Evolutionary conservation across 2,113 vertebrate genomes (phyloP), one percentile per base, ranked within the genome.

Genomic region (Gulo gulo): DNA sequence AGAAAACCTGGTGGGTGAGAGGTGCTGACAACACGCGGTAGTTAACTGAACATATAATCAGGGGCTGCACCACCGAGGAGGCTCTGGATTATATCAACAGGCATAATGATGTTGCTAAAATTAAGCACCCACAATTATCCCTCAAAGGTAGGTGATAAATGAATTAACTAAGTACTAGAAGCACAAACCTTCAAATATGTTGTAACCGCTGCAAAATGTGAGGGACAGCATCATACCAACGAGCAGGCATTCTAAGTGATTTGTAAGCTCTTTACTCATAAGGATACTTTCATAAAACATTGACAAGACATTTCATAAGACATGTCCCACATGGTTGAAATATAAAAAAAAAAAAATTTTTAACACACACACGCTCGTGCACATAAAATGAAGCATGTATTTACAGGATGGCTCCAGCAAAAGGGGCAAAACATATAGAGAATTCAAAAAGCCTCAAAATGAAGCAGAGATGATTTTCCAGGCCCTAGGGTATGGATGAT

Each of bases 31-130:
- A 90, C 97, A 94, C 21, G 74, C 31, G 92, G 96, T 85, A 96
- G 97, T 92, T 98, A 98, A 97, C 85, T 97, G 97, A 97, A 97
- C 97, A 88, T 91, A 97, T 97, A 98, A 98, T 97, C 96, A 98
- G 97, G 82, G 76, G 45, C 94, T 98, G 97, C 84, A 96, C 88
- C 80, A 96, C 87, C 8, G 69, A 97, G 92, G 92, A 50, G 0
- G 97, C 97, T 96, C 96, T 94, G 97, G 97, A 88, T 98, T 94
- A 94, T 98, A 97, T 88, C 98, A 98, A 98, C 97, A 97, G 95
- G 96, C 96, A 97, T 98, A 97, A 98, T 98, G 95, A 98, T 94
- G 97, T 96, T 98, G 93, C 97, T 98, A 98, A 98, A 98, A 98
- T 98, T 98, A 98, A 90, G 92, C 97, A 95, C 87, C 97, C 95